phyloP scores from a whole-genome alignment of 2,113 vertebrate species.

The Patagioenas fasciata region DNA sequence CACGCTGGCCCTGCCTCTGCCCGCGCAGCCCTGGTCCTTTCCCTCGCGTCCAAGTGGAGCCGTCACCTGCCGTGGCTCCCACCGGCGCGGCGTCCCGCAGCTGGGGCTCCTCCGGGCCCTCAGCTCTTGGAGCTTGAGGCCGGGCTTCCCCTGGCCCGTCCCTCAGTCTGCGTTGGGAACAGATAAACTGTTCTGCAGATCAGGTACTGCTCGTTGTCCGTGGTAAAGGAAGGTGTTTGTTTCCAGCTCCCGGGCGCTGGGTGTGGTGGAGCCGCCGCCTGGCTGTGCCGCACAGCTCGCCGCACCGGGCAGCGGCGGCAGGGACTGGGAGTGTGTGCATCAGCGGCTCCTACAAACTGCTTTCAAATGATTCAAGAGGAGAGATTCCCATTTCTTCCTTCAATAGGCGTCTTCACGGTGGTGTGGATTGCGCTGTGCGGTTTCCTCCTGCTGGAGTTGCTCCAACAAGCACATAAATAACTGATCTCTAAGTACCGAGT shows the following conservation, averaged over 20 bases:
- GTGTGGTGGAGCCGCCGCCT: too few relatives aligned
- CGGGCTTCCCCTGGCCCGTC: accelerated
- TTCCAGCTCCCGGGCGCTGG: too few relatives aligned
- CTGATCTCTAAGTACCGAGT: neutral
- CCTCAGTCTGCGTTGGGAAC: neutral
- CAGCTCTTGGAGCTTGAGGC: neutral
- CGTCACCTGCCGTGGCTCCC: neutral
- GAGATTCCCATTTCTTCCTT: neutral
- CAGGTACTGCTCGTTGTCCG: neutral
- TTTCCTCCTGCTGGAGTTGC: neutral
- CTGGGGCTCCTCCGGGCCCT: neutral
- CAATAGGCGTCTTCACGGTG: neutral
- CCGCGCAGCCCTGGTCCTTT: accelerated
- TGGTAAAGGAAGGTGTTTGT: neutral
- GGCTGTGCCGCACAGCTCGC: too few relatives aligned
- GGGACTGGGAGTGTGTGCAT: neutral
- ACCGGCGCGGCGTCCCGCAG: neutral
- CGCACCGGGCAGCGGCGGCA: neutral
- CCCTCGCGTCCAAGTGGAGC: accelerated
- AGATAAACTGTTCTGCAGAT: neutral
- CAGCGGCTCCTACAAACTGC: neutral
- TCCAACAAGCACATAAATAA: neutral
- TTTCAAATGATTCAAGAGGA: neutral
- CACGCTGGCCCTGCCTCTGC: neutral
- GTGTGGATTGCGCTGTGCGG: neutral